Evolutionary conservation across 2,888 invertebrate genomes (phyloP).

Genomic region (Drepanosiphum platanoidis): DNA sequence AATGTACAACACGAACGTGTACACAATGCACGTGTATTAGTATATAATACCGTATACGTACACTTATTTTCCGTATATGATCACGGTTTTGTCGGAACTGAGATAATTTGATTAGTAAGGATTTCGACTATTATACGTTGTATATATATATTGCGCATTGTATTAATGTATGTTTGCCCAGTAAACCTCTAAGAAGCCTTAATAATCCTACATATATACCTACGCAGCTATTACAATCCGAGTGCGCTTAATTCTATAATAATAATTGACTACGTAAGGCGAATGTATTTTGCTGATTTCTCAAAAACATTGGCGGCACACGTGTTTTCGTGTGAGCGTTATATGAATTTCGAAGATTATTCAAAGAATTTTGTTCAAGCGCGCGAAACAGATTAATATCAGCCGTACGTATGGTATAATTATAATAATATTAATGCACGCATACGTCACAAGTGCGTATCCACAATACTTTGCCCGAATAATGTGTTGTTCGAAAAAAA

Average conservation of each 20-base stretch:
- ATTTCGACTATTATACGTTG: background rate
- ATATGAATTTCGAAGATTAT: background rate
- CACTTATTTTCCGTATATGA: slow-evolving; percentile 3
- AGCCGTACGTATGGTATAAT: background rate
- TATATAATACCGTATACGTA: background rate
- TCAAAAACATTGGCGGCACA: background rate
- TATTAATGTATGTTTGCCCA: slow-evolving; percentile 17
- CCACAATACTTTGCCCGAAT: background rate
- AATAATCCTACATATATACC: slow-evolving; percentile 17
- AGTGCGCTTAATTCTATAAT: background rate
- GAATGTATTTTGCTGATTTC: slow-evolving; percentile 31
- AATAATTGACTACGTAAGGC: slow-evolving; percentile 24
- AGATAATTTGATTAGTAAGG: slow-evolving; percentile 32
- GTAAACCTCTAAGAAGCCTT: slow-evolving; percentile 51
- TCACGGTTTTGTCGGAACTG: background rate
- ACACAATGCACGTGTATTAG: background rate
- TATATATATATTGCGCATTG: background rate
- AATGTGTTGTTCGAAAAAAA: background rate
- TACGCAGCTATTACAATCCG: background rate
- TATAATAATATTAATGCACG: background rate
- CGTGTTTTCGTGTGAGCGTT: background rate
- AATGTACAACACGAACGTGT: background rate
- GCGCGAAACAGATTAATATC: background rate
- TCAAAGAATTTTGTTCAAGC: background rate
- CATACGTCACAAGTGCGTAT: background rate